Conservation (phyloP, 37 sponge, comb jelly and placozoan genomes). For the Axinella damicornis region DNA sequence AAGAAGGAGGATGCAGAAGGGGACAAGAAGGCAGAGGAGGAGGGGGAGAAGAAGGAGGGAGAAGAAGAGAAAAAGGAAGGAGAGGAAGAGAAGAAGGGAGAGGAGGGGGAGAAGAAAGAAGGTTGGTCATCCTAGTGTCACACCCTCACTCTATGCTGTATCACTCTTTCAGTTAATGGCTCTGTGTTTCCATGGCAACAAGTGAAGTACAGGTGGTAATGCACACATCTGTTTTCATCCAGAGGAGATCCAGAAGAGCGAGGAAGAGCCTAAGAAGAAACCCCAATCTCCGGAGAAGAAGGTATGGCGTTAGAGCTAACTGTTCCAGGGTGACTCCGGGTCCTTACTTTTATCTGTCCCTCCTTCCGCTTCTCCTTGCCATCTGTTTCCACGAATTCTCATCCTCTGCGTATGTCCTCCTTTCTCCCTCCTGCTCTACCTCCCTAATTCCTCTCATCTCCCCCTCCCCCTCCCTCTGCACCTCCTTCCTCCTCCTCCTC, state of each 20-base stretch:
- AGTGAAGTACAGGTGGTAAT: no score
- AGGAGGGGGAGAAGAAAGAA: neutral
- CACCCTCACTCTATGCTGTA: neutral
- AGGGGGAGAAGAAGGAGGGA: constrained; percentile 14
- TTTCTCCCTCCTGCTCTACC: no score
- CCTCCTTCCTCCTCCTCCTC: neutral
- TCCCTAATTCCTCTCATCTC: neutral
- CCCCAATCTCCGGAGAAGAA: neutral
- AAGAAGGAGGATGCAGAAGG: neutral
- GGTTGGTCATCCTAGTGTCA: neutral
- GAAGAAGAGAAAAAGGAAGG: constrained; percentile 13
- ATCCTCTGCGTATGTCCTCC: no score
- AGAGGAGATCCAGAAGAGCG: constrained; percentile 3
- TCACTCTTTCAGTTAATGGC: neutral
- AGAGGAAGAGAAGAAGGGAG: constrained; percentile 7
- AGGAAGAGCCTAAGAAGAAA: constrained; percentile 10
- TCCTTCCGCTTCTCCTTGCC: no score
- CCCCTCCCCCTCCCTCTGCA: neutral
- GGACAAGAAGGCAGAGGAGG: neutral
- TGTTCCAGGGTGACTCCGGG: no score
- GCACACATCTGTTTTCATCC: no score
- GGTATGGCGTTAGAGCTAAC: no score
- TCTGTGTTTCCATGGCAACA: no score
- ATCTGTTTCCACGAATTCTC: neutral
- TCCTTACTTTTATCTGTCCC: no score